Percentiles rank a stretch among this genome's conserved stretches.
Evolutionary conservation across 2,888 invertebrate genomes (phyloP).

Genomic region (Sinohyriopsis cumingii): DNA sequence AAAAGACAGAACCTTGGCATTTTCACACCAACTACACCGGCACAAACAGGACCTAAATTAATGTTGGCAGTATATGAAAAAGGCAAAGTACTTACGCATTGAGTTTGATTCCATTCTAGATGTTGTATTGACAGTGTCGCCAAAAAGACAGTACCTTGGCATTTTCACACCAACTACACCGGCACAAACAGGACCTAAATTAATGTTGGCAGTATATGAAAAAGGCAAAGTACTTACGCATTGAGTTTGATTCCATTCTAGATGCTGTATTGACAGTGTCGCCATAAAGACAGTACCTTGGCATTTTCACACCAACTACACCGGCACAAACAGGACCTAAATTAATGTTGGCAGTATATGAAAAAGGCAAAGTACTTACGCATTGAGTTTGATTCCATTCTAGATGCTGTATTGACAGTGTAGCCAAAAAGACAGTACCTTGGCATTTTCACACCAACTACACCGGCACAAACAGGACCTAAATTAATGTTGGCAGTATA

Average conservation of each 20-base stretch:
- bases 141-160: constrained; percentile 93
- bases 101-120: constrained; percentile 64
- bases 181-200: constrained; percentile 88
- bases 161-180: constrained; percentile 93
- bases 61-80: not conserved
- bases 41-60: constrained; percentile 86
- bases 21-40: constrained; percentile 91
- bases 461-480: constrained; percentile 92
- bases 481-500: constrained; percentile 58
- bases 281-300: constrained; percentile 91
- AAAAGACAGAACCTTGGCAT: constrained; percentile 95
- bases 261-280: constrained; percentile 90
- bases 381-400: constrained; percentile 63
- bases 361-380: constrained; percentile 29
- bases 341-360: constrained; percentile 58
- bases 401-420: constrained; percentile 86
- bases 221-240: constrained; percentile 35
- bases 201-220: not conserved
- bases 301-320: constrained; percentile 93
- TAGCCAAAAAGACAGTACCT: constrained; percentile 93
- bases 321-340: constrained; percentile 90
- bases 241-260: constrained; percentile 61
- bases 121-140: constrained; percentile 92
- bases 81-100: constrained; percentile 36
- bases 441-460: constrained; percentile 94